Percentiles rank a stretch among this genome's conserved stretches.
These are phyloP conservation scores for Spizaetus ornatus DNA, from an alignment of 2,113 vertebrate species.

Conservation along the genomic window DNA sequence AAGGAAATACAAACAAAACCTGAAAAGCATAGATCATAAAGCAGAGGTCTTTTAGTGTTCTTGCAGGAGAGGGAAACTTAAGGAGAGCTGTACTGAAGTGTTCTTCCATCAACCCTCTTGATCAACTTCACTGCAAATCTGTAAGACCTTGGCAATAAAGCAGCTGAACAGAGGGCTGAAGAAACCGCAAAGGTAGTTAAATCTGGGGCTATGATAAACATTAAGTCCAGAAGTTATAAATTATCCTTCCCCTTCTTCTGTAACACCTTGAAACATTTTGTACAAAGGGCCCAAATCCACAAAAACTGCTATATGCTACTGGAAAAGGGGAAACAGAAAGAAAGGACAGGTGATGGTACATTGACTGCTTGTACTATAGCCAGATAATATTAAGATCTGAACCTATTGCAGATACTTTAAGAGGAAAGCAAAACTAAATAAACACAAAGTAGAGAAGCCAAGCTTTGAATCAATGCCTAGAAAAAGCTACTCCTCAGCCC, in stretches of 20 bases:
- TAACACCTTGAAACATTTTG: not conserved
- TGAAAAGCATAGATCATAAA: not conserved
- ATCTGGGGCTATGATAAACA: not conserved
- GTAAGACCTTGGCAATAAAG: not conserved
- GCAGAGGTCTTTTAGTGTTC: not conserved
- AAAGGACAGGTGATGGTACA: not conserved
- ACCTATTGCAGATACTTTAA: not conserved
- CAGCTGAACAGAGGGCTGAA: not conserved
- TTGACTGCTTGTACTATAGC: not conserved
- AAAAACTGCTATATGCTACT: not conserved
- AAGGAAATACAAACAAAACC: not conserved
- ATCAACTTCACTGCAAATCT: not conserved
- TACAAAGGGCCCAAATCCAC: not conserved
- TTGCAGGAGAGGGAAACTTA: not conserved
- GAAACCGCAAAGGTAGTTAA: not conserved
- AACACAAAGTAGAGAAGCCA: not conserved
- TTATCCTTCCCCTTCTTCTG: not conserved
- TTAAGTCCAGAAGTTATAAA: not conserved
- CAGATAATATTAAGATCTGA: not conserved
- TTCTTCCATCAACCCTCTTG: not conserved
- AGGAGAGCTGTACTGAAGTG: not conserved
- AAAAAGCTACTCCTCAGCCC: not conserved
- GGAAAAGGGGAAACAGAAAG: not conserved
- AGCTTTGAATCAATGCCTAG: not conserved
- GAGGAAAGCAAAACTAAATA: not conserved